A percentile compares a stretch with the other conserved stretches of the same genome.
These are phyloP conservation scores for Phrynosoma blainvillii DNA, from an alignment of 2,113 vertebrate species.

Conservation along the genomic window DNA sequence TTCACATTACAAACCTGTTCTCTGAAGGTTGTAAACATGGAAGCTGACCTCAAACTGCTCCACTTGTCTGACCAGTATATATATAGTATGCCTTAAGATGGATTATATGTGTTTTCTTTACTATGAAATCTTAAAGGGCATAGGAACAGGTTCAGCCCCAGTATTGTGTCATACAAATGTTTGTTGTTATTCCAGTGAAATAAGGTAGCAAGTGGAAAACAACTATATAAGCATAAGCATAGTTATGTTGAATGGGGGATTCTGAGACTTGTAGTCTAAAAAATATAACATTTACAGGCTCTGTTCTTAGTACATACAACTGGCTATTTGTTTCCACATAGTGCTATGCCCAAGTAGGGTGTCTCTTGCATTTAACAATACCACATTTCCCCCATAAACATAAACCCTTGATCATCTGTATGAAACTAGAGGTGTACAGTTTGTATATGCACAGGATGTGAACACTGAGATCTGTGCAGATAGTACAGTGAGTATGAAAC, in stretches of 20 bases:
- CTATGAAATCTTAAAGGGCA: neutral
- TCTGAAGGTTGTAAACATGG: conserved; percentile 46
- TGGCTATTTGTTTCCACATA: neutral
- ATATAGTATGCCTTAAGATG: conserved; percentile 16
- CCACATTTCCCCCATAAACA: neutral
- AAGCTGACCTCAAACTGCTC: neutral
- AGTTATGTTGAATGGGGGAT: neutral
- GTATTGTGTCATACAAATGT: neutral
- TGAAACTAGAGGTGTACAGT: neutral
- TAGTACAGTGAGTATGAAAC: neutral
- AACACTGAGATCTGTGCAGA: neutral
- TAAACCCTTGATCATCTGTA: neutral
- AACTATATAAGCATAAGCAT: neutral
- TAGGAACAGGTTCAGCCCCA: rapidly evolving
- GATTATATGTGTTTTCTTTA: neutral
- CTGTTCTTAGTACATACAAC: neutral
- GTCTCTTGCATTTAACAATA: neutral
- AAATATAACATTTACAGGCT: neutral
- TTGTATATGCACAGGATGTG: neutral
- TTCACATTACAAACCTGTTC: conserved; percentile 38
- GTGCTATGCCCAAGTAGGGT: too few relatives aligned
- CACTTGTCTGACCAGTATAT: conserved; percentile 46
- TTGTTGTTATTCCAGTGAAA: neutral
- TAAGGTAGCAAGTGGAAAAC: neutral
- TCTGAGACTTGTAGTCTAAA: neutral